Evolutionary conservation across 2,113 vertebrate genomes (phyloP).

Genomic region (Deroptyus accipitrinus): DNA sequence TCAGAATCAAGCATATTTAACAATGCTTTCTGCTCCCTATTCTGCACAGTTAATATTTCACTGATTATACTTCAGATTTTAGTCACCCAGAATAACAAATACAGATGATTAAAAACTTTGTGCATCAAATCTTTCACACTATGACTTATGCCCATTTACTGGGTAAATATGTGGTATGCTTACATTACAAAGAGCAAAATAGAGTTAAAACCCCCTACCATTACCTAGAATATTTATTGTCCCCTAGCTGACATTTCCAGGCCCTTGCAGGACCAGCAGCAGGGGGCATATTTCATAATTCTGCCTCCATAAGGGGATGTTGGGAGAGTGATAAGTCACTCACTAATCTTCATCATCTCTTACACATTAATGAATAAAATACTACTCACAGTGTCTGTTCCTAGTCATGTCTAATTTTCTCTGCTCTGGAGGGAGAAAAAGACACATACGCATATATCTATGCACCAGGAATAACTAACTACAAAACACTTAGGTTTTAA

Average conservation of each 20-base stretch:
- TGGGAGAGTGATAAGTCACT: conserved; percentile 22
- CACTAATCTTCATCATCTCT: conserved; percentile 7
- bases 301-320: neutral
- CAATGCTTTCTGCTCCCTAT: neutral
- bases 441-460: neutral
- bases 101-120: neutral
- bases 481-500: neutral
- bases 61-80: neutral
- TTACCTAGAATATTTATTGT: neutral
- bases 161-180: neutral
- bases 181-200: neutral
- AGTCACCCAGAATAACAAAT: neutral
- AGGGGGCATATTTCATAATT: conserved; percentile 41
- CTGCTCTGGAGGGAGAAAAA: neutral
- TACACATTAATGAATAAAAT: neutral
- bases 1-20: neutral
- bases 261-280: conserved; percentile 2
- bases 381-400: neutral
- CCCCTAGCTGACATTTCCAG: neutral
- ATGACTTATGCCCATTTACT: neutral
- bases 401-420: neutral
- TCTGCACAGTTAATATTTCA: neutral
- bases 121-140: neutral
- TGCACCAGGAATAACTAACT: neutral
- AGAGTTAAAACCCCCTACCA: neutral